A percentile compares a stretch with the other conserved stretches of the same genome.
These are phyloP conservation scores for Pocillopora grandis DNA, from an alignment of 92 coral and sea anemone species.

Conservation along the genomic window DNA sequence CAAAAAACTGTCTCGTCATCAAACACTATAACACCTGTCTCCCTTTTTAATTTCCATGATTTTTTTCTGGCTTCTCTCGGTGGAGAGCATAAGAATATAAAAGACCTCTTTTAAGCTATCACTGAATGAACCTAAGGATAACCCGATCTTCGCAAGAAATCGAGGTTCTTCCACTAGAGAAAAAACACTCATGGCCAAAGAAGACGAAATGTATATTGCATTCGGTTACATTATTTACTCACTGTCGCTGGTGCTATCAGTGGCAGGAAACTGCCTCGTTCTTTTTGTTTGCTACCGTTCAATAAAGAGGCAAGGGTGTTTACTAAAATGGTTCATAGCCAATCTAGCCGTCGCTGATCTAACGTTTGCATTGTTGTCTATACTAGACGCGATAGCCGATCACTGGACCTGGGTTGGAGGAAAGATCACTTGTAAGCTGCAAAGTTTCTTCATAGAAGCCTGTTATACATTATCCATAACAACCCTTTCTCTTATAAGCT, in stretches of 20 bases:
- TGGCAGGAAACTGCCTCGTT: conserved; percentile 12
- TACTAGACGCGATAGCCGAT: conserved; percentile 20
- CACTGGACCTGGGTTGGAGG: conserved; percentile 52
- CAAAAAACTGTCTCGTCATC: too few species aligned
- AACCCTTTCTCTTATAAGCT: conserved; percentile 39
- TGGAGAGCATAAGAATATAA: too few species aligned
- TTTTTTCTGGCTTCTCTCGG: too few species aligned
- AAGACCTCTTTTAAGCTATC: too few species aligned
- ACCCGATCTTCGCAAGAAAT: not conserved
- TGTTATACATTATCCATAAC: conserved; percentile 45
- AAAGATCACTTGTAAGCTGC: conserved; percentile 36
- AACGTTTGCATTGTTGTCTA: conserved; percentile 27
- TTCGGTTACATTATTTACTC: conserved; percentile 1
- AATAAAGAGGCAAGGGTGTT: not conserved
- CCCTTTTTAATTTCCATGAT: too few species aligned
- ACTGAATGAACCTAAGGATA: too few species aligned
- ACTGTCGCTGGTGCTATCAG: not conserved
- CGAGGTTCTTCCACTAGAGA: not conserved
- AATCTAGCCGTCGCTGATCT: conserved; percentile 48
- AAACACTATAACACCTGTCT: too few species aligned
- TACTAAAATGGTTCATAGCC: conserved; percentile 31
- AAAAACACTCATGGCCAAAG: not conserved
- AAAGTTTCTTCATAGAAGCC: conserved; percentile 40
- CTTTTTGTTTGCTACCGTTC: conserved; percentile 17
- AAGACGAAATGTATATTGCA: not conserved